Evolutionary conservation across 2,888 invertebrate genomes (phyloP), one percentile per base, ranked within the genome.

Genomic region (Andrena bucephala): DNA sequence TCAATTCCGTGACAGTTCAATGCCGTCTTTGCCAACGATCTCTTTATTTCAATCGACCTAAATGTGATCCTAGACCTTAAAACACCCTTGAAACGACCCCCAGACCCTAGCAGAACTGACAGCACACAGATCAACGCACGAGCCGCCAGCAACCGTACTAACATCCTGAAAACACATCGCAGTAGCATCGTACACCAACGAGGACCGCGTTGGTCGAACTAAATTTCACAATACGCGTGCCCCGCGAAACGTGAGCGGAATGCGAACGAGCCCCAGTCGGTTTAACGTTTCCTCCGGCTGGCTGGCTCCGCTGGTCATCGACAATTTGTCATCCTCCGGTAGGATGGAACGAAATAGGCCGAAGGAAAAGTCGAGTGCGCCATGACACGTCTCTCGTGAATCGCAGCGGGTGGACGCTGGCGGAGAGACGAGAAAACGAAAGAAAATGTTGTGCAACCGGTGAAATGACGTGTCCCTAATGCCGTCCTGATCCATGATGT

Each of bases 381-480:
- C 6, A 20, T 27, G 27, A 36, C 16, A 29, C 10, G n/a, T 71
- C 0, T 31, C 29, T 29, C 48, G 52, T 33, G 27, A n/a, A 48
- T 50, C 54, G 33, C 29, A 52, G 67, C 76, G 72, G 73, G 72
- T 73, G 81, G 73, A n/a, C 48, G 76, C 71, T 72, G 33, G 10
- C 29, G 3, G 6, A 31, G 52, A 13, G 65, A 20, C 29, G 24
- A 76, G 50, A 72, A 52, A 63, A 71, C 68, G 54, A 72, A 63
- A 63, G 52, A 27, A 27, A 59, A 54, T 48, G 62, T 77, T 85
- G 60, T 50, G 83, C 70, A 85, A 87, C 74, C 73, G 60, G 67
- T 70, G 74, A 84, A 86, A 85, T 91, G 91, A 92, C 89, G 90
- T 91, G 90, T 90, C 88, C 88, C 88, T 89, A 90, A 89, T 88